Evolutionary conservation across 1,140 invertebrate genomes (phyloP).

Genomic region (Nomia melanderi): DNA sequence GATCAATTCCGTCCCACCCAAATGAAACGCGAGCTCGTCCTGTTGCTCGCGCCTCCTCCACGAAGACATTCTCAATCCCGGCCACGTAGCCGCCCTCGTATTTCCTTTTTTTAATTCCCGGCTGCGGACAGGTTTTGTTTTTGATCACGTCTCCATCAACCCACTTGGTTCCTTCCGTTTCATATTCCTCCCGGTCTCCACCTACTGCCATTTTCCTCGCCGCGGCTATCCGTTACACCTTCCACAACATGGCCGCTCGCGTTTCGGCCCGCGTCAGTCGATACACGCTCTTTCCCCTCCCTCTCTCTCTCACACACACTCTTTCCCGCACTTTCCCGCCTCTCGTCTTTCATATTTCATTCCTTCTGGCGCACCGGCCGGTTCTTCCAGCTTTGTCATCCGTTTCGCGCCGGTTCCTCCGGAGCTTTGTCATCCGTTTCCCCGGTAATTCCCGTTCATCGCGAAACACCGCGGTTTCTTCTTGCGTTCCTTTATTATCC

Average conservation of each 20-base stretch:
- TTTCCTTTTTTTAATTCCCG: slow-evolving; percentile 13
- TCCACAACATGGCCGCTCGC: background rate
- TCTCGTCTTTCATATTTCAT: slow-evolving; percentile 42
- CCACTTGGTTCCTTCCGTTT: slow-evolving; percentile 4
- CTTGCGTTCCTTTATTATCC: slow-evolving; percentile 6
- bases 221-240: background rate
- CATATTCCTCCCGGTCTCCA: background rate
- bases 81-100: background rate
- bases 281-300: no score
- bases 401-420: no score
- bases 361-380: background rate
- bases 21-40: background rate
- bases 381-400: slow-evolving; percentile 5
- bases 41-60: background rate
- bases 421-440: background rate
- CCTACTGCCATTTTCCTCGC: background rate
- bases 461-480: background rate
- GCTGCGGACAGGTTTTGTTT: background rate
- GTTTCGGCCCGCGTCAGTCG: background rate
- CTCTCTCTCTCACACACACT: slow-evolving; percentile 7
- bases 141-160: background rate
- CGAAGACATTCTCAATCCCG: background rate
- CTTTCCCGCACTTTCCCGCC: no score
- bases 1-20: no score
- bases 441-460: slow-evolving; percentile 11